Percentiles rank a stretch among this genome's conserved stretches.
These are phyloP conservation scores for Pristionchus maxplancki DNA, from an alignment of 2,888 invertebrate species.

Conservation along the genomic window DNA sequence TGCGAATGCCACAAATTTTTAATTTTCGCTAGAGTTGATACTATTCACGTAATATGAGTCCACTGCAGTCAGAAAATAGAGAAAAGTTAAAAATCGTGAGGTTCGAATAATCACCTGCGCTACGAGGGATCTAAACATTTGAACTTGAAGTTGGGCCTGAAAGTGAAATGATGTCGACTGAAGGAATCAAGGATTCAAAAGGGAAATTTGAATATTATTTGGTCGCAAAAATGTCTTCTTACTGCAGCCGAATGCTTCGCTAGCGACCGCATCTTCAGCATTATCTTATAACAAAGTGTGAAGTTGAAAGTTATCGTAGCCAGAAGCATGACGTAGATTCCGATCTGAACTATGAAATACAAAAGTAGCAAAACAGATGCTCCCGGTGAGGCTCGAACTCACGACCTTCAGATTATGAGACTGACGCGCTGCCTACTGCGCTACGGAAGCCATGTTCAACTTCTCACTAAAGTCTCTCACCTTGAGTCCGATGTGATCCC, in stretches of 20 bases:
- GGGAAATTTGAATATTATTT: background rate
- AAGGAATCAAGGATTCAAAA: background rate
- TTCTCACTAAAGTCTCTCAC: background rate
- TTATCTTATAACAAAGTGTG: conserved; percentile 27
- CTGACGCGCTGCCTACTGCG: conserved; percentile 92
- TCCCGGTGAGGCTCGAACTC: conserved; percentile 91
- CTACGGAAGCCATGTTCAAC: conserved; percentile 60
- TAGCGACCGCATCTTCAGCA: conserved; percentile 6
- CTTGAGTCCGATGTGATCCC: conserved; percentile 28
- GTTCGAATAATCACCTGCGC: background rate
- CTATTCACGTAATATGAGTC: no score
- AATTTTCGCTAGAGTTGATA: background rate
- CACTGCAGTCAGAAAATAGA: background rate
- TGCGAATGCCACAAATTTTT: no score
- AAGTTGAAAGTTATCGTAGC: conserved; percentile 38
- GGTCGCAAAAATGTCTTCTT: background rate
- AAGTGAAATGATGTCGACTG: background rate
- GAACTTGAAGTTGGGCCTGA: conserved; percentile 36
- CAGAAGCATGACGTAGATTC: background rate
- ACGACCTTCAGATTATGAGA: conserved; percentile 94
- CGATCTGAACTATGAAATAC: background rate
- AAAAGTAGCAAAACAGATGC: conserved; percentile 53
- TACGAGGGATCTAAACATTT: conserved; percentile 31
- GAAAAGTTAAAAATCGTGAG: no score
- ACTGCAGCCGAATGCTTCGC: background rate